Evolutionary conservation across 2,888 invertebrate species (phyloP), one percentile per base, ranked within the genome.

Genomic region (Xylota sylvarum): DNA sequence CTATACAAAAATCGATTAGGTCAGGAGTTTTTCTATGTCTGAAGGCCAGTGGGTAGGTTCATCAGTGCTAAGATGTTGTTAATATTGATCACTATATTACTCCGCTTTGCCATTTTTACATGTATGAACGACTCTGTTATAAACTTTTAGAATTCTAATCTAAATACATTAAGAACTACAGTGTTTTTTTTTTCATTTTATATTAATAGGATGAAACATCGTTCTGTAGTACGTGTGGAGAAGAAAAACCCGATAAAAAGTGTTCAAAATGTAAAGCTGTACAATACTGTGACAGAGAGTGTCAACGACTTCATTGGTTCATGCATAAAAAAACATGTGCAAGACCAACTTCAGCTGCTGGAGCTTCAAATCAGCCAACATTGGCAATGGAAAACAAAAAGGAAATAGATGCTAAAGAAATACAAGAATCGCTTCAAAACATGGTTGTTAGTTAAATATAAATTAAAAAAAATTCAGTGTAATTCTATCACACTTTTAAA

Each of bases 181-280:
- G n/a, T n/a, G n/a, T 52, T 69, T 43, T n/a, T 14, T 4, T 7
- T 12, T 14, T 60, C 6, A 37, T 27, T 32, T 69, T 64, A 23
- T 10, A 7, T 58, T 30, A 1, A 17, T 43, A 43, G 89, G 94
- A 95, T 82, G 94, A 96, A 12, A 94, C 95, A 65, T 93, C 94
- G 10, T 94, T 93, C 90, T 98, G 98, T 91, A 95, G 95, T 77
- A 96, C 97, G 0, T 98, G 98, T 90, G 97, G 97, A 0, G 97
- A 97, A 90, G 97, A 97, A 89, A 96, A 96, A 89, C 97, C 98
- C 0, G 95, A 95, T 6, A 98, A 98, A 91, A 97, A 98, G 92
- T 99, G 99, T 92, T 96, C 98, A 9, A 97, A 97, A 91, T 99
- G 99, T 93, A 98, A 97, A 94, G 94, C 95, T 77, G 97, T 97